phyloP scores from a whole-genome alignment of 37 sponge, comb jelly and placozoan species.

The Halichondria panicea region DNA sequence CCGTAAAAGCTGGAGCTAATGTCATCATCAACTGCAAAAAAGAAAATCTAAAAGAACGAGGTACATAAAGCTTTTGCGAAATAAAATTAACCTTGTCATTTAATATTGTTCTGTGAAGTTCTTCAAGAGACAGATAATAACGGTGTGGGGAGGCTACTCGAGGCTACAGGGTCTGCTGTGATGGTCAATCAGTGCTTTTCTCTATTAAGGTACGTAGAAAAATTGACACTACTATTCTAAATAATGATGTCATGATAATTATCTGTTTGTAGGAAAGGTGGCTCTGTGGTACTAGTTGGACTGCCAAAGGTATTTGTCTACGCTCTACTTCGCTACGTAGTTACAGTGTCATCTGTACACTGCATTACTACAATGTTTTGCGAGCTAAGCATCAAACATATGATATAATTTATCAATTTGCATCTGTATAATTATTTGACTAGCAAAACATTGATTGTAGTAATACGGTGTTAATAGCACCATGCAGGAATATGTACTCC shows the following conservation, averaged over 20 bases:
- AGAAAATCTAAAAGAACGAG: conserved; percentile 66
- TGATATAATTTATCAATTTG: too few relatives aligned
- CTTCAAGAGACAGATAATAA: conserved; percentile 73
- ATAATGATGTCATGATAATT: not conserved
- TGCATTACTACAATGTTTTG: too few relatives aligned
- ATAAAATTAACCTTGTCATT: not conserved
- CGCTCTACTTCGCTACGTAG: too few relatives aligned
- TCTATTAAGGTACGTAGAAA: conserved; percentile 62
- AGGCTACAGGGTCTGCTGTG: conserved; percentile 73
- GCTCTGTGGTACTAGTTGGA: conserved; percentile 70
- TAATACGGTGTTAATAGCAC: too few relatives aligned
- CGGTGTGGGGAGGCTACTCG: conserved; percentile 85
- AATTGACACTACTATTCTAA: not conserved
- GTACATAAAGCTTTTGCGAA: conserved; percentile 16
- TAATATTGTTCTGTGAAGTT: conserved; percentile 38
- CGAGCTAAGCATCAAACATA: too few relatives aligned
- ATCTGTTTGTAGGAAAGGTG: conserved; percentile 67
- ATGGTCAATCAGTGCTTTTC: conserved; percentile 77
- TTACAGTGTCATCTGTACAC: too few relatives aligned
- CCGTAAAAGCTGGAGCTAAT: conserved; percentile 79
- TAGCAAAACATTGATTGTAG: too few relatives aligned
- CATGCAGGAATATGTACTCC: too few relatives aligned
- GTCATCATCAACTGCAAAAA: conserved; percentile 68
- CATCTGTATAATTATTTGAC: too few relatives aligned
- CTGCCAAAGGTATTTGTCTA: conserved; percentile 82